Percentiles rank a stretch among this genome's conserved stretches.
Conservation (phyloP, 2,797 vertebrate species). For the Eidolon dupreanum region DNA sequence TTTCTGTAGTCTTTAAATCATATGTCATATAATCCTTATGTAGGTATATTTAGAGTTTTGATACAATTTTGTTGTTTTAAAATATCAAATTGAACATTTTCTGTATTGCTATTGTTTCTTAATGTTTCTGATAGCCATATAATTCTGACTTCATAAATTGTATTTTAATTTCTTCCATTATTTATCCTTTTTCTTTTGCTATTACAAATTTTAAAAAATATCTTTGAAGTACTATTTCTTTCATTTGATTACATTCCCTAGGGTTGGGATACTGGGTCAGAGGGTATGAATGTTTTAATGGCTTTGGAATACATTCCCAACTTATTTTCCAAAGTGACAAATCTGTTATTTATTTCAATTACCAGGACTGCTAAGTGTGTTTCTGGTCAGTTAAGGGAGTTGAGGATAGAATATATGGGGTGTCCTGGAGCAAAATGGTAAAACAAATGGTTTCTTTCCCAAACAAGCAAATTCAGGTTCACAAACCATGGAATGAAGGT, state of each 20-base stretch:
- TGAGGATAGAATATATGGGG: not conserved
- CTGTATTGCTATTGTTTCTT: not conserved
- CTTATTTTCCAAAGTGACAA: slow-evolving; percentile 13
- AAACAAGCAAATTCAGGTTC: not conserved
- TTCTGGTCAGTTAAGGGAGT: not conserved
- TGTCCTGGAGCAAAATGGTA: not conserved
- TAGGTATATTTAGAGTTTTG: not conserved
- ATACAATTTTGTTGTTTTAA: slow-evolving; percentile 3
- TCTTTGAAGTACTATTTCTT: not conserved
- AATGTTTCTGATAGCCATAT: not conserved
- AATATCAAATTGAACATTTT: not conserved
- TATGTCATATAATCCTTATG: not conserved
- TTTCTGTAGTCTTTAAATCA: not conserved
- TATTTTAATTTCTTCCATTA: not conserved
- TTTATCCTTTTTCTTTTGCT: not conserved
- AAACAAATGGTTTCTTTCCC: not conserved
- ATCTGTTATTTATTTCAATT: not conserved
- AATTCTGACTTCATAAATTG: not conserved
- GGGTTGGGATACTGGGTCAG: not conserved
- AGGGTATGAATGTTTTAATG: not conserved
- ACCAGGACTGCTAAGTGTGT: not conserved
- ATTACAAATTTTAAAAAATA: slow-evolving; percentile 28
- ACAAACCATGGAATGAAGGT: not conserved
- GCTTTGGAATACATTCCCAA: not conserved
- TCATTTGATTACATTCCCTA: not conserved